A percentile compares a stretch with the other conserved stretches of the same genome.
These are phyloP conservation scores for Pogonus chalceus DNA, from an alignment of 1,140 invertebrate genomes.

Conservation along the genomic window DNA sequence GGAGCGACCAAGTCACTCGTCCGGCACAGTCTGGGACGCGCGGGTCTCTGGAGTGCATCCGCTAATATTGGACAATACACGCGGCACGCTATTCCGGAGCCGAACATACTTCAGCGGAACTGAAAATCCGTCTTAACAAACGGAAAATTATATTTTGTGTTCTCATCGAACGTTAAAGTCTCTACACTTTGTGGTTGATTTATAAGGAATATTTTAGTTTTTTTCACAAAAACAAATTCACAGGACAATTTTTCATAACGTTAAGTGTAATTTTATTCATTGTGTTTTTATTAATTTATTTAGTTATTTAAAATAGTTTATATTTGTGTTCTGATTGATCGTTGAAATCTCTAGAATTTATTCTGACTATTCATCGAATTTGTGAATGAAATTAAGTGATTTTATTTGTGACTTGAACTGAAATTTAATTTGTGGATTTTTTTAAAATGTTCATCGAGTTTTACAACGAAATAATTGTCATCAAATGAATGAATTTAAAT, in stretches of 20 bases:
- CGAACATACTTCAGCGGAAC: neutral
- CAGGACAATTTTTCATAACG: too few species aligned
- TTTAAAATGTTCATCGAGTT: too few species aligned
- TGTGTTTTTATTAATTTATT: too few species aligned
- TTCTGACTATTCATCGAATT: neutral
- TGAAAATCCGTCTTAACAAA: neutral
- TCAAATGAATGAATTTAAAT: too few species aligned
- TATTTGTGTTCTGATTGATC: too few species aligned
- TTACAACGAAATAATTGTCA: too few species aligned
- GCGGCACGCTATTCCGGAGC: neutral
- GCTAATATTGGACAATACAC: neutral
- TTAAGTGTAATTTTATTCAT: too few species aligned
- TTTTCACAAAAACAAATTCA: too few species aligned
- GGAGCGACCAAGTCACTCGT: slow-evolving; percentile 3
- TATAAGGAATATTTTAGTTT: too few species aligned
- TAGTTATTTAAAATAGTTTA: too few species aligned
- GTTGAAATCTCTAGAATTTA: neutral
- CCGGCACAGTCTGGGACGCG: slow-evolving; percentile 4
- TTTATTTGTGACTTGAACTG: too few species aligned
- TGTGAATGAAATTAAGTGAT: neutral
- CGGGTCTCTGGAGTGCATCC: slow-evolving; percentile 1
- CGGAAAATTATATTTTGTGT: neutral
- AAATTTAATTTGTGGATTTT: too few species aligned
- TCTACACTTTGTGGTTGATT: neutral
- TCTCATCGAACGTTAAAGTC: neutral